Conservation (phyloP, 2,797 vertebrate species). For the Acanthiza pusilla region DNA sequence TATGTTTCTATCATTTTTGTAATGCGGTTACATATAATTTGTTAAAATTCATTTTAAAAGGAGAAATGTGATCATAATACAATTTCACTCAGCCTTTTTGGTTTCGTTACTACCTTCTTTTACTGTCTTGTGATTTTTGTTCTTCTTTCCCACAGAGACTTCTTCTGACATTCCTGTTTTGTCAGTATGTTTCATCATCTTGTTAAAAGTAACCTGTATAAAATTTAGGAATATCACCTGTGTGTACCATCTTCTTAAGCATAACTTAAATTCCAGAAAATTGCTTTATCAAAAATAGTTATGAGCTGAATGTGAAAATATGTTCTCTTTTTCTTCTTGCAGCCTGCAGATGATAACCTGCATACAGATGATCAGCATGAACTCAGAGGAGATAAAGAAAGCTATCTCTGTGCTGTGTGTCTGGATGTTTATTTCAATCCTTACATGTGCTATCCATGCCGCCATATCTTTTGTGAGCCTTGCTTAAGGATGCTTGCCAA, state of each 20-base stretch:
- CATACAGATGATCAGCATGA: slow-evolving; percentile 79
- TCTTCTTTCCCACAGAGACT: neutral
- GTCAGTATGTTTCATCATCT: neutral
- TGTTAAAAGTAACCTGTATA: neutral
- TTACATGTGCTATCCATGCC: slow-evolving; percentile 88
- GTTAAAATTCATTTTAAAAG: neutral
- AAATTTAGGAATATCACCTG: neutral
- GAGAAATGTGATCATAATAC: neutral
- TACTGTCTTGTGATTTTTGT: neutral
- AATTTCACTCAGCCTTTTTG: neutral
- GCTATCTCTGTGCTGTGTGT: slow-evolving; percentile 88
- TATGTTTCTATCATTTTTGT: neutral
- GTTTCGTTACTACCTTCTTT: neutral
- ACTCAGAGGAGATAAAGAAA: slow-evolving; percentile 76
- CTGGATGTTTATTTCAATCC: slow-evolving; percentile 92
- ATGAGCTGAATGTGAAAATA: neutral
- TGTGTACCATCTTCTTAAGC: neutral
- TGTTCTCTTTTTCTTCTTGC: slow-evolving; percentile 42
- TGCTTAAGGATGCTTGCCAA: slow-evolving; percentile 88
- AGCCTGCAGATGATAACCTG: slow-evolving; percentile 68
- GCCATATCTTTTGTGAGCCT: slow-evolving; percentile 92
- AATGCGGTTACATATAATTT: neutral
- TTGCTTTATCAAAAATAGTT: neutral
- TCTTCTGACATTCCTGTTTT: neutral
- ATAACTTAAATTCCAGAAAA: neutral